Base-by-base conservation (phyloP, 2,888 invertebrate species). In the Pandemis corylana region DNA sequence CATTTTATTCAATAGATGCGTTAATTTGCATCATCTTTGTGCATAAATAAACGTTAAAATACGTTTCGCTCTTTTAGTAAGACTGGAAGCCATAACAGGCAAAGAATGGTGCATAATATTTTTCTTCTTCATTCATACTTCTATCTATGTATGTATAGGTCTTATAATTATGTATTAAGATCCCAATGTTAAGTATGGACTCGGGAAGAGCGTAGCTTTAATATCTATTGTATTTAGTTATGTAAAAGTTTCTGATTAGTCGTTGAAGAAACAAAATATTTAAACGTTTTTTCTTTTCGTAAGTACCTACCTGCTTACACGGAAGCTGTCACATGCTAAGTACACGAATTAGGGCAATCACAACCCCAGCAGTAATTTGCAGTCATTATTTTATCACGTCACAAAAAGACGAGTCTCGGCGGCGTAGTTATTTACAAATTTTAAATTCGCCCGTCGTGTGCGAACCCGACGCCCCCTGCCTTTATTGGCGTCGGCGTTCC, bases 1-100 rank as follows among this genome's bases (percentile, higher is more conserved):
- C 90, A 90, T 90, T 93, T 88, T 84, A 84, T 83, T 93, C 89
- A 93, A 93, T 94, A 90, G 92, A 91, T 88, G 89, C 84, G 88
- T 87, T 93, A 93, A 94, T 94, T 94, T 93, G 92, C 93, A 93
- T 93, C 91, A 86, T 91, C 90, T 90, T 89, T 88, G 85, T 82
- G 78, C 76, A 72, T 78, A 77, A 76, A 75, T 71, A 67, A 75
- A 71, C 80, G 73, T 76, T 72, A 70, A 63, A 72, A 63, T 44
- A 70, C 74, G 66, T 70, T 49, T 75, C 64, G 44, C 71, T 76
- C 68, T 71, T 28, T 59, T 28, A n/a, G 28, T 59, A 28, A 28
- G 28, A 5, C 28, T 59, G 59, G 12, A 10, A n/a, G 20, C 1
- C n/a, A 28, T 20, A 28, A 59, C 28, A 28, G 28, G 5, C 10